Evolutionary conservation across 1,140 invertebrate genomes (phyloP), one percentile per base, ranked within the genome.

Genomic region (Oscheius sp.): DNA sequence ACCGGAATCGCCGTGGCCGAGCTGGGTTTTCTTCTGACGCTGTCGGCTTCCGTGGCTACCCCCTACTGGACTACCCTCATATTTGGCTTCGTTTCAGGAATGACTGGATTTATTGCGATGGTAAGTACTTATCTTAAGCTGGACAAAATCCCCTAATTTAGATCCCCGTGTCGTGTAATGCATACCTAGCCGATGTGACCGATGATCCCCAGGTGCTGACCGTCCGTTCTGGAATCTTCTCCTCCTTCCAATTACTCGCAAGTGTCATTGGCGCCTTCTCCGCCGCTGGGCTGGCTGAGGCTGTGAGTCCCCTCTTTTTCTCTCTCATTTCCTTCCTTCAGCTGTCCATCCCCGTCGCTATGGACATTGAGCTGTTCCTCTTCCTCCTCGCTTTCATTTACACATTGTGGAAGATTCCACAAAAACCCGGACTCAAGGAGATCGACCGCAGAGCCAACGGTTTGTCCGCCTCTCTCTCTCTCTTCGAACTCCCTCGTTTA

Each of bases 91-190:
- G 29, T 76, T 49, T 55, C 77, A 18, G 77, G 77, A 49, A 29
- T 67, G 7, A 72, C 73, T 18, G 77, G 77, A 13, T 79, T 65
- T 29, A 79, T 79, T 34, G 64, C 74, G 0, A 59, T 79, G 52
- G 73, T 77, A 46, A 74, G 75, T 38, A 2, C 3, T 18, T 45
- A 45, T n/a, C 10, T 45, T 45, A 10, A 20, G 20, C 20, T 13
- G 10, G 20, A 67, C 65, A 66, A 67, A 4, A 35, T 64, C 62
- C n/a, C n/a, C 32, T 10, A 64, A 75, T 29, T 4, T 29, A 75
- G 72, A 52, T 79, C 20, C 77, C 77, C 26, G 77, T 79, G 7
- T 79, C 78, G 2, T 79, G 77, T 65, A 80, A 79, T 42, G 78
- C 78, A 18, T 79, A 78, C 52, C 31, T 79, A 18, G 78, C 78